Evolutionary conservation across 2,888 invertebrate genomes (phyloP), one percentile per base, ranked within the genome.

Genomic region (Trissoscelio sp.): DNA sequence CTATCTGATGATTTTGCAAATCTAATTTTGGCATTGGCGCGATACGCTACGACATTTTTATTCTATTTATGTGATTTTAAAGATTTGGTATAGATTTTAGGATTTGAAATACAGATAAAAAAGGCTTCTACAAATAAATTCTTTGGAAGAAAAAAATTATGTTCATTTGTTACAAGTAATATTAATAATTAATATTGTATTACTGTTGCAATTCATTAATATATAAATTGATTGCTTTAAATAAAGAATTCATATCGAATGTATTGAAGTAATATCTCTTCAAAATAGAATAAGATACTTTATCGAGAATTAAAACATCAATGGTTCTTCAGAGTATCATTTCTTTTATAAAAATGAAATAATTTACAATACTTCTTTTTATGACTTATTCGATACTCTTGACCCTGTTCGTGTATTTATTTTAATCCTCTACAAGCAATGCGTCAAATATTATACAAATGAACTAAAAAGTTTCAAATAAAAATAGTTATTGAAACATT

Each of bases 1-100:
- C 80, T 83, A 83, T 81, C 82, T 80, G 83, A 83, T 84, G 84
- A 84, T 85, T 87, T 85, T 74, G 85, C 85, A 79, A 87, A 88
- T 88, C 87, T 86, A 87, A 88, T 88, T 85, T 87, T 86, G 78
- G 83, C 67, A 74, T 81, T 78, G 83, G 67, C 70, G 70, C 79
- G 67, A 81, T 75, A 67, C 66, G 79, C 60, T 51, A 67, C 72
- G 60, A 73, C 69, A 34, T 42, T 77, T 79, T 80, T 64, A 80
- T 77, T 77, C 67, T 53, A 73, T 77, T 83, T 75, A 28, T 53
- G 39, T 58, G 57, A 64, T 74, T 80, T 75, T 37, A 22, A 37
- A 11, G 31, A 14, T 14, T 3, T 11, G 2, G 4, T 5, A n/a
- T 6, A 14, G 48, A 28, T 53, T 62, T 53, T 18, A 48, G 16